Percentiles rank a stretch among this genome's conserved stretches.
These are phyloP conservation scores for Hucho hucho DNA, from an alignment of 2,113 vertebrate species.

Conservation along the genomic window DNA sequence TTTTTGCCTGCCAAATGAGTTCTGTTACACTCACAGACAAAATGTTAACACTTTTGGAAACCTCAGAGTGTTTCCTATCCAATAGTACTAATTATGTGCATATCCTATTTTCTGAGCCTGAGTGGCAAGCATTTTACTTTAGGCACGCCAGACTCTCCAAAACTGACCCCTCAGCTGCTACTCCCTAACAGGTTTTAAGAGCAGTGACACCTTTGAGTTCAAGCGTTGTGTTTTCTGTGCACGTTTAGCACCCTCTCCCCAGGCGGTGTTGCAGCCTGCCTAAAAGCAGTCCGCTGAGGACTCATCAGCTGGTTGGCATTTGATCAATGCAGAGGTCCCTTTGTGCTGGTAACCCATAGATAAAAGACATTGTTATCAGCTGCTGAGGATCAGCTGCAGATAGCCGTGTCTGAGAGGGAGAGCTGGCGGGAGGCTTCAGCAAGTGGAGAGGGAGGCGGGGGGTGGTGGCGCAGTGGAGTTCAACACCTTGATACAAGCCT, in stretches of 20 bases:
- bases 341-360: conserved; percentile 77
- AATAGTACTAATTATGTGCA: too few relatives aligned
- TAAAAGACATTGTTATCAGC: conserved; percentile 78
- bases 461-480: conserved; percentile 54
- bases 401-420: conserved; percentile 45
- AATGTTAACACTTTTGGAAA: too few relatives aligned
- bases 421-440: conserved; percentile 17
- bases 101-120: too few relatives aligned
- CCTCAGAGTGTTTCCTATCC: too few relatives aligned
- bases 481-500: conserved; percentile 69
- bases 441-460: conserved; percentile 14
- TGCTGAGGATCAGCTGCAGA: conserved; percentile 66
- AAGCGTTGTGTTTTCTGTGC: conserved; percentile 4
- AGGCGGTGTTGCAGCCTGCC: conserved; percentile 44
- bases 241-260: conserved; percentile 31
- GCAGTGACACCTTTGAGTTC: not conserved
- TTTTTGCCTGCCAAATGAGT: too few relatives aligned
- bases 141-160: too few relatives aligned
- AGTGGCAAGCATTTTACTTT: too few relatives aligned
- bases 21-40: too few relatives aligned
- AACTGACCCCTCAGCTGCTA: too few relatives aligned
- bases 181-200: too few relatives aligned
- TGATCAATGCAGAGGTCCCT: conserved; percentile 77
- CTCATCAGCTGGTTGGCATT: conserved; percentile 75
- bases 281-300: conserved; percentile 71